Evolutionary conservation across 2,113 vertebrate species (phyloP).

Genomic region (Podarcis cretensis): DNA sequence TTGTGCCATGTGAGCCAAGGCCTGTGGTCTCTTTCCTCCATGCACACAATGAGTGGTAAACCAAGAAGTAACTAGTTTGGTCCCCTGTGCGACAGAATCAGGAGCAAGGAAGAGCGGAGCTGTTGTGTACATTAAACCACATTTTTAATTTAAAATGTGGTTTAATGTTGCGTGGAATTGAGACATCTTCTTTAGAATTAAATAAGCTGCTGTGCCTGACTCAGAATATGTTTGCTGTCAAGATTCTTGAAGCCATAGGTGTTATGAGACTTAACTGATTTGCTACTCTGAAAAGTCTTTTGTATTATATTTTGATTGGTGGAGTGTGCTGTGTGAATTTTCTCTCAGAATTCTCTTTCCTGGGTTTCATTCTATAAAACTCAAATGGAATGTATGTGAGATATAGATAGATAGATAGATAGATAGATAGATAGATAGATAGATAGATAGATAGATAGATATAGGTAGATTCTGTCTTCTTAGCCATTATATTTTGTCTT

Average conservation of each 20-base stretch:
- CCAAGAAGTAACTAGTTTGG: too few species aligned
- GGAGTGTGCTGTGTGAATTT: background rate
- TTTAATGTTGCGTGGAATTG: too few species aligned
- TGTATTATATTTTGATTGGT: background rate
- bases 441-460: too few species aligned
- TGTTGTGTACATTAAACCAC: too few species aligned
- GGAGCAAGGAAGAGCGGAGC: too few species aligned
- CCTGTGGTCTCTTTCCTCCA: too few species aligned
- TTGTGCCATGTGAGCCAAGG: too few species aligned
- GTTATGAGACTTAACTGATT: background rate
- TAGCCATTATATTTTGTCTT: background rate
- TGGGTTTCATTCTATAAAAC: background rate
- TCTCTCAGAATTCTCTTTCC: background rate
- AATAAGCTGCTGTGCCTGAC: constrained; percentile 7
- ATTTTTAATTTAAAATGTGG: too few species aligned
- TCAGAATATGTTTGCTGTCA: background rate
- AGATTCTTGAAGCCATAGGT: background rate
- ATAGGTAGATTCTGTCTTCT: background rate
- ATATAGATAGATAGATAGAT: too few species aligned
- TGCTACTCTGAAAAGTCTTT: background rate
- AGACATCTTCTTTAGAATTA: background rate
- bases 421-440: too few species aligned
- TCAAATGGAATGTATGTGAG: background rate
- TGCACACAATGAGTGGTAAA: too few species aligned
- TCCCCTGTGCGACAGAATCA: too few species aligned